Conservation (phyloP, 1,140 invertebrate genomes). For the Gerris buenoi region DNA sequence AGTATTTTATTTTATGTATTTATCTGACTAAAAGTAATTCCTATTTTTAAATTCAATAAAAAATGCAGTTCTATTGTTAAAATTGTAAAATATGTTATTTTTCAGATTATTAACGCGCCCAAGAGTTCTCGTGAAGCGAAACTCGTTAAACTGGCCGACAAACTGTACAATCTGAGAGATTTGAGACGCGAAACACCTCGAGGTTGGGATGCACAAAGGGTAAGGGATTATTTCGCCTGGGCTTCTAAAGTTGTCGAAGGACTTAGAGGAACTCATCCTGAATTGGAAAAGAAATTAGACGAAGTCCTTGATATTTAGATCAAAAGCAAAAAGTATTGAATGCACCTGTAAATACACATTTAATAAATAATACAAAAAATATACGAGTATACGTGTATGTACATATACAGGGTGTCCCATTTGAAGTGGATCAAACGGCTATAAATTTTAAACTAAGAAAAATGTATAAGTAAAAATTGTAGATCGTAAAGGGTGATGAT, state of each 20-base stretch:
- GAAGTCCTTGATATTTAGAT: conserved; percentile 40
- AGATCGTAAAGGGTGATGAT: no score
- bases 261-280: conserved; percentile 46
- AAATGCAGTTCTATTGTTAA: background rate
- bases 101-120: conserved; percentile 47
- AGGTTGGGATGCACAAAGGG: conserved; percentile 45
- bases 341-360: no score
- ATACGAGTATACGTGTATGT: no score
- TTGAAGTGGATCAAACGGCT: no score
- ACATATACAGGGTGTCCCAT: no score
- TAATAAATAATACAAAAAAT: no score
- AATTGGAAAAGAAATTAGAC: conserved; percentile 47
- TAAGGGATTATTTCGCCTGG: conserved; percentile 56
- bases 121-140: conserved; percentile 46
- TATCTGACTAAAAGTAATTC: no score
- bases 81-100: conserved; percentile 7
- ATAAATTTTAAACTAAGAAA: no score
- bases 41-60: no score
- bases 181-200: conserved; percentile 41
- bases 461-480: no score
- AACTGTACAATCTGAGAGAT: conserved; percentile 73
- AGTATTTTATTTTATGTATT: no score
- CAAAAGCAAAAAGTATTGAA: no score
- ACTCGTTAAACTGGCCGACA: conserved; percentile 70
- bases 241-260: conserved; percentile 49